These are phyloP conservation scores for Progne subis DNA, from an alignment of 2,113 vertebrate genomes.

Conservation along the genomic window DNA sequence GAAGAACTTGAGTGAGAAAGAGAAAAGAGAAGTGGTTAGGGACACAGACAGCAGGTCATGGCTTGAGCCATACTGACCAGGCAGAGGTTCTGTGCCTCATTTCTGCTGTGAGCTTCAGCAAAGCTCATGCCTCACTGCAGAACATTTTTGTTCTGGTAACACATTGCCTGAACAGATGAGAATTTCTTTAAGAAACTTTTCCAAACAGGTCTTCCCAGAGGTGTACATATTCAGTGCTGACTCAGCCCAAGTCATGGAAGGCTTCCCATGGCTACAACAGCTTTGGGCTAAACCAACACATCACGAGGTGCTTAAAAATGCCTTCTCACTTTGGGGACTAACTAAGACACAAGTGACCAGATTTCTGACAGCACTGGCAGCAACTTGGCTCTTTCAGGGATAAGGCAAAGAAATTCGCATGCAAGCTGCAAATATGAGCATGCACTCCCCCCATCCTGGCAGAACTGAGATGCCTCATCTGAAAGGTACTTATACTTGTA, in stretches of 20 bases:
- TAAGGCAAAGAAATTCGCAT: not conserved
- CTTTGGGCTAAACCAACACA: not conserved
- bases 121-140: not conserved
- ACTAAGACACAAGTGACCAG: not conserved
- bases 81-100: not conserved
- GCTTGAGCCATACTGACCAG: not conserved
- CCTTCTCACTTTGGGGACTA: not conserved
- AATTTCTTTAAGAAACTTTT: not conserved
- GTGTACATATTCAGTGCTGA: not conserved
- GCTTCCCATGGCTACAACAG: not conserved
- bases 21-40: not conserved
- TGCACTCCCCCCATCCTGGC: not conserved
- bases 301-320: not conserved
- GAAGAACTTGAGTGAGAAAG: not conserved
- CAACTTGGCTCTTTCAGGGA: not conserved
- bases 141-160: not conserved
- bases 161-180: accelerated
- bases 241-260: not conserved
- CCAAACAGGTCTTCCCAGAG: not conserved
- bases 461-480: not conserved
- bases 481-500: slow-evolving; percentile 29
- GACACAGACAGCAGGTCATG: not conserved
- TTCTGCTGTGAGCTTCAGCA: not conserved
- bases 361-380: not conserved
- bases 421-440: not conserved